Base-by-base conservation (phyloP, 2,888 invertebrate genomes). In the Erebia aethiops region DNA sequence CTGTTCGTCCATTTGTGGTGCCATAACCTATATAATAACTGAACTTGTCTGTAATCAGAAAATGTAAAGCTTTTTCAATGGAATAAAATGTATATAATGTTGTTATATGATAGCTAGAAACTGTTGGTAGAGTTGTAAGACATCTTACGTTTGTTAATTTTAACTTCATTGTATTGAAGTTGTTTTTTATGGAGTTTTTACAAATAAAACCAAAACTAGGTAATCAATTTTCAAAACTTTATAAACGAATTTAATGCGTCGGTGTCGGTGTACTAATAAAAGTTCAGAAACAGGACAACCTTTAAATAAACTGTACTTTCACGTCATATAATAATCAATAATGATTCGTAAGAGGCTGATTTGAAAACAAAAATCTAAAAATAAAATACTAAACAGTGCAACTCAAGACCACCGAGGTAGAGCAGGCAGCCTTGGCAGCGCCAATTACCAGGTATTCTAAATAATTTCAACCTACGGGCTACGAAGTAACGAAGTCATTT, bases 381-480 rank as follows among this genome's bases (percentile, higher is more conserved):
- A 46, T 43, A 18, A 16, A 52, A 60, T 61, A 18, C 49, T 67
- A 56, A 64, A 67, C 41, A 61, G 35, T 61, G 69, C 66, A 72
- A 61, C 70, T 68, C 35, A 60, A 63, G 70, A 70, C 64, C 73
- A 69, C 69, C 71, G 65, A 71, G 26, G 69, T 62, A 51, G 64
- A 66, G 54, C 68, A 35, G 69, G 56, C 69, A 71, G 69, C 73
- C 73, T 75, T 73, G 71, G 49, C 26, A 67, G 66, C 56, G 65
- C 70, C 68, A 70, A 73, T 71, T 75, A 74, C 70, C 18, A 72
- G 63, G 57, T 70, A 70, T 71, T 74, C 70, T 71, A 71, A 72
- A 71, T 69, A 70, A 72, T 71, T 75, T 71, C 16, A 68, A 60
- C 70, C 70, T 60, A 67, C 64, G 64, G 52, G 67, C 70, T 60